phyloP scores from a whole-genome alignment of 2,797 vertebrate genomes.

The Numenius phaeopus region DNA sequence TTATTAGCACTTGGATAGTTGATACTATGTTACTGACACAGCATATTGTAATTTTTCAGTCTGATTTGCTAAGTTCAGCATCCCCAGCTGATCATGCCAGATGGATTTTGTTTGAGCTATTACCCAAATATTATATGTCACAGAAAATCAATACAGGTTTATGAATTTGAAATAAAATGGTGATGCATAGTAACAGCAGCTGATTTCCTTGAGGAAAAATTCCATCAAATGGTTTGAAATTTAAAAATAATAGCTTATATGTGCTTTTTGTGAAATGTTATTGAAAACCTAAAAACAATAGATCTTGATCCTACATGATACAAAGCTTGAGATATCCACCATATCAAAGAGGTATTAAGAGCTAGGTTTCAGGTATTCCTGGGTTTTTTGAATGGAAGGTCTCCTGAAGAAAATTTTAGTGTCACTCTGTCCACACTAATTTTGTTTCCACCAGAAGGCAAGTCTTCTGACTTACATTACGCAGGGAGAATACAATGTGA shows the following conservation, averaged over 20 bases:
- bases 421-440: neutral
- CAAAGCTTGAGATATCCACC: neutral
- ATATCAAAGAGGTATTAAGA: neutral
- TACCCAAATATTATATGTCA: constrained; percentile 43
- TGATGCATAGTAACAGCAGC: neutral
- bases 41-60: constrained; percentile 31
- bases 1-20: neutral
- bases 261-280: neutral
- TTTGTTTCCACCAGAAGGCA: neutral
- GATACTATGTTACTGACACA: neutral
- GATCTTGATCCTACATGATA: neutral
- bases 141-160: constrained; percentile 53
- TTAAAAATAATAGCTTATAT: neutral
- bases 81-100: constrained; percentile 31
- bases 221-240: neutral
- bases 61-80: constrained; percentile 14
- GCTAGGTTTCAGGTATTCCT: neutral
- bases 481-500: neutral
- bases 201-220: constrained; percentile 40
- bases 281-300: neutral
- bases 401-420: neutral
- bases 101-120: constrained; percentile 50
- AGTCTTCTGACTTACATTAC: neutral
- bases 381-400: neutral
- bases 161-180: constrained; percentile 39